Evolutionary conservation across 2,113 vertebrate genomes (phyloP).

Genomic region (Oncorhynchus clarkii): DNA sequence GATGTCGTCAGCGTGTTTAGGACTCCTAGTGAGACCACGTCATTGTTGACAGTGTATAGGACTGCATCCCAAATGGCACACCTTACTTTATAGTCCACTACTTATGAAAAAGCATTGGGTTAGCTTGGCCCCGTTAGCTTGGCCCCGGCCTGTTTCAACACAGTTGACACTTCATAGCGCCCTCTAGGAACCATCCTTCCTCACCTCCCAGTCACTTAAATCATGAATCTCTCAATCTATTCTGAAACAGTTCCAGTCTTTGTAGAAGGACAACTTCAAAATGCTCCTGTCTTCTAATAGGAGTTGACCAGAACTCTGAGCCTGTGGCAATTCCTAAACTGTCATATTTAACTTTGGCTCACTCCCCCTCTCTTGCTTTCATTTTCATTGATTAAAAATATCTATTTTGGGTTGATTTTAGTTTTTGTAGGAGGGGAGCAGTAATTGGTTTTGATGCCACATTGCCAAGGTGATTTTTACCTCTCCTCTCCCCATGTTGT

Average conservation of each 20-base stretch:
- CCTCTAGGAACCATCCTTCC: constrained; percentile 30
- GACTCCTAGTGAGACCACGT: no score
- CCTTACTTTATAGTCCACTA: no score
- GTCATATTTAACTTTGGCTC: neutral
- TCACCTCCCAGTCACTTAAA: constrained; percentile 27
- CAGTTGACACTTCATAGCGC: constrained; percentile 40
- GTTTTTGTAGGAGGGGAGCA: neutral
- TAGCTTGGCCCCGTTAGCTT: neutral
- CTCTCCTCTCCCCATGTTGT: no score
- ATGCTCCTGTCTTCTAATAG: constrained; percentile 4
- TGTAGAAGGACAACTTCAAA: neutral
- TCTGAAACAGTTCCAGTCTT: neutral
- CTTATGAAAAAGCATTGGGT: no score
- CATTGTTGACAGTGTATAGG: no score
- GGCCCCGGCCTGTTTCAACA: constrained; percentile 16
- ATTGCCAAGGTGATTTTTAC: no score
- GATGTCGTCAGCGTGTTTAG: no score
- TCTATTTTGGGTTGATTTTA: neutral
- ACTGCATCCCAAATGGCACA: no score
- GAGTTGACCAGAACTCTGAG: constrained; percentile 1
- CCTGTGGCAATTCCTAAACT: neutral
- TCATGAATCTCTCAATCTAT: neutral
- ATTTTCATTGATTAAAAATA: no score
- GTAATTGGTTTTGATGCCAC: neutral
- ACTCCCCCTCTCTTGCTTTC: neutral